Base-by-base conservation (phyloP, 1,140 invertebrate species). In the Luehdorfia chinensis region DNA sequence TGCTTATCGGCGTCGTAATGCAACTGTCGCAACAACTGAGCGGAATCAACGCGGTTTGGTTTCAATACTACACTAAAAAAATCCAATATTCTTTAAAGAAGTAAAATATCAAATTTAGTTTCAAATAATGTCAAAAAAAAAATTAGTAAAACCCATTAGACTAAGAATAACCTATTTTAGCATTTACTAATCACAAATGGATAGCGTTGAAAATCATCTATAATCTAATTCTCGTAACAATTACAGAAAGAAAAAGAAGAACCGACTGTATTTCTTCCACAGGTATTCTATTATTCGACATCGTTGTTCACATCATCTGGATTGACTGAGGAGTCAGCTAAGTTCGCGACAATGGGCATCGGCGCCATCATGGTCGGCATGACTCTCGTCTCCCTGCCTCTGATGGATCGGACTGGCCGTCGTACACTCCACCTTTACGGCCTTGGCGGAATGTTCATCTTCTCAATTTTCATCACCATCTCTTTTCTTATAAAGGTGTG, bases 271-370 rank as follows among this genome's bases (percentile, higher is more conserved):
- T n/a, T 1, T 23, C 45, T 27, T 34, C 32, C 7, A 1, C 86
- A 97, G 95, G 96, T 98, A 59, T 97, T 99, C 87, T 98, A 98
- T 88, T 99, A 98, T 88, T 99, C 97, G 13, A 97, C 95, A 25
- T 93, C 90, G 59, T 90, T 99, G 55, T 99, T 98, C 76, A 93
- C 91, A 59, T 94, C 91, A 63, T 96, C 97, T 28, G 97, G 97
- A 33, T 87, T 99, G 56, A 92, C 92, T 13, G 92, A 95, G 37
- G 93, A 95, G 74, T 94, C 92, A 63, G 94, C 94, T 49, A 95
- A 95, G 87, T 95, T 95, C 71, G 96, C 97, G 16, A 99, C 97
- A 15, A 97, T 99, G 84, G 97, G 97, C 52, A 98, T 99, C 58
- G 97, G 97, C 41, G 92, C 93, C 33, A 97, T 99, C 64, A 99